Evolutionary conservation across 1,140 invertebrate species (phyloP), one percentile per base, ranked within the genome.

Genomic region (Hesperophylax magnus): DNA sequence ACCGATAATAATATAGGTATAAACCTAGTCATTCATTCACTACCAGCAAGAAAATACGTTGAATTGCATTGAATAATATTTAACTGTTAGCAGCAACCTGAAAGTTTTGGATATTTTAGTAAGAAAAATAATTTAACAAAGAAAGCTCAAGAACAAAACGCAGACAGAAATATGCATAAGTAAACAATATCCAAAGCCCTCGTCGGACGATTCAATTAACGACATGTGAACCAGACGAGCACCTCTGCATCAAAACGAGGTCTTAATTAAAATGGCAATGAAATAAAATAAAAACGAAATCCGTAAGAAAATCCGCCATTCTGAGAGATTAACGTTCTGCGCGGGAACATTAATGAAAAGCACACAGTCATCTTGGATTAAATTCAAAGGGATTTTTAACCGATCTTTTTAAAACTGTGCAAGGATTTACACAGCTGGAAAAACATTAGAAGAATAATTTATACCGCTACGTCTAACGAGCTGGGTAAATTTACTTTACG

Each of bases 251-350:
- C 24, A 6, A 15, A 61, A 22, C 24, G 58, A 24, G 24, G 14
- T 3, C 18, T 39, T 34, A 69, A 69, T 69, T 72, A 54, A 72
- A 72, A 72, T 54, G 69, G 20, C 20, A 24, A 27, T 20, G 18
- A 54, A 72, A 56, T 31, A 72, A 56, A 72, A 53, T 3, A 72
- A 31, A 54, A 47, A 47, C 9, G 9, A 47, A 47, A 17, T 20
- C 69, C n/a, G 3, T 72, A 27, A 72, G 69, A 72, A 52, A 24
- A 17, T 27, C 52, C 69, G 47, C 15, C 65, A 17, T 34, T 39
- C 31, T 39, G 17, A 69, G 39, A 34, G 31, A 69, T 69, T 69
- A 69, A 34, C 27, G 65, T 39, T 27, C 65, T 18, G 14, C 34
- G 34, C 34, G 17, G 17, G 34, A 69, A 24, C 31, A 18, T n/a